Conservation (phyloP, 2,888 invertebrate species). For the Helleia helle region DNA sequence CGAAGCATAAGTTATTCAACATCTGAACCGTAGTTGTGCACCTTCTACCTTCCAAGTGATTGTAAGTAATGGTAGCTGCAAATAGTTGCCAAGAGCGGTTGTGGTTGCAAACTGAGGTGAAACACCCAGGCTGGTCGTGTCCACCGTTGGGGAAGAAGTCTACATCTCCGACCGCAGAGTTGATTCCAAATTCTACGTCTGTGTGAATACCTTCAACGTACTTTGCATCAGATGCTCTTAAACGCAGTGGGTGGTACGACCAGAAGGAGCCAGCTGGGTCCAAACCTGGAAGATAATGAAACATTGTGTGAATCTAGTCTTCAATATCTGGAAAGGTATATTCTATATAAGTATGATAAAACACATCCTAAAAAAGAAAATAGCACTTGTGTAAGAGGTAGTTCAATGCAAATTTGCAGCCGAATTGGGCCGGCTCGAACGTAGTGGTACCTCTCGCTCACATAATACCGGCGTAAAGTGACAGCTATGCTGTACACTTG, state of each 20-base stretch:
- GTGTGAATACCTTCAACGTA: constrained; percentile 58
- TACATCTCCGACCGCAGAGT: constrained; percentile 45
- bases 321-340: too few relatives aligned
- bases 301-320: neutral
- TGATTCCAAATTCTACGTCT: constrained; percentile 28
- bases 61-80: constrained; percentile 30
- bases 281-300: constrained; percentile 29
- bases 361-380: too few relatives aligned
- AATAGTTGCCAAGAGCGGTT: constrained; percentile 39
- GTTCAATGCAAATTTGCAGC: too few relatives aligned
- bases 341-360: too few relatives aligned
- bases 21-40: constrained; percentile 30
- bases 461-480: too few relatives aligned
- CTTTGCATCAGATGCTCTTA: constrained; percentile 38
- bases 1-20: constrained; percentile 31
- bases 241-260: constrained; percentile 29
- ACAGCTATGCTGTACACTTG: too few relatives aligned
- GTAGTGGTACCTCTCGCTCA: too few relatives aligned
- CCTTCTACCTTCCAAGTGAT: constrained; percentile 32
- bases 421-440: too few relatives aligned
- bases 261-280: constrained; percentile 51
- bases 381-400: too few relatives aligned
- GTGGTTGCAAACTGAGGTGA: constrained; percentile 36
- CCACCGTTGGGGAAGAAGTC: constrained; percentile 77
- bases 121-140: constrained; percentile 36